phyloP scores from a whole-genome alignment of 2,113 vertebrate species.

The Oryzias woworae region DNA sequence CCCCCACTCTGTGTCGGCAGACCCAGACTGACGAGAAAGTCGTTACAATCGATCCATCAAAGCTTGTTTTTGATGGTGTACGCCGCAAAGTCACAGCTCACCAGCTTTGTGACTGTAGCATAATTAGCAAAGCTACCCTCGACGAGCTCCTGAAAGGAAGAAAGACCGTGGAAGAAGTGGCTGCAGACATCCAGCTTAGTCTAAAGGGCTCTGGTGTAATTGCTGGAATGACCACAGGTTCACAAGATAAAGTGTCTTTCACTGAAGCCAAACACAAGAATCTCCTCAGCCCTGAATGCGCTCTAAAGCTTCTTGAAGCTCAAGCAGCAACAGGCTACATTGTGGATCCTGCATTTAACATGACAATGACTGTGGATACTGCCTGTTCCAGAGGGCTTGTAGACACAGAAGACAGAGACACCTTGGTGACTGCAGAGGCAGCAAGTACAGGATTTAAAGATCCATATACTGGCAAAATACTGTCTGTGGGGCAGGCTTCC shows the following conservation, averaged over 20 bases:
- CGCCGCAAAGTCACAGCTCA: constrained; percentile 90
- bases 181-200: constrained; percentile 85
- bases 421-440: constrained; percentile 88
- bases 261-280: constrained; percentile 89
- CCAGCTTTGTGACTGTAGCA: constrained; percentile 89
- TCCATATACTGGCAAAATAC: constrained; percentile 88
- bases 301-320: constrained; percentile 89
- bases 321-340: constrained; percentile 94
- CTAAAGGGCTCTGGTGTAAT: constrained; percentile 90
- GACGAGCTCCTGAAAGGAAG: constrained; percentile 88
- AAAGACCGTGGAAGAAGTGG: constrained; percentile 86
- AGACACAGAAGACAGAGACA: constrained; percentile 88
- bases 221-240: constrained; percentile 82
- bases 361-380: constrained; percentile 85
- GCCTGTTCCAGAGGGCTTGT: constrained; percentile 91
- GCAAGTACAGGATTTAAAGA: constrained; percentile 91
- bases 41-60: constrained; percentile 83
- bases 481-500: constrained; percentile 89
- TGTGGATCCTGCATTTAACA: constrained; percentile 86
- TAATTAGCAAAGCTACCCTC: constrained; percentile 86
- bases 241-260: constrained; percentile 86
- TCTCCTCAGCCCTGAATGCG: constrained; percentile 82
- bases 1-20: constrained; percentile 68
- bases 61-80: constrained; percentile 87
- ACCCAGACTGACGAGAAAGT: constrained; percentile 88